Base-by-base conservation (phyloP, 2,113 vertebrate species). In the Phalacrocorax pelagicus region DNA sequence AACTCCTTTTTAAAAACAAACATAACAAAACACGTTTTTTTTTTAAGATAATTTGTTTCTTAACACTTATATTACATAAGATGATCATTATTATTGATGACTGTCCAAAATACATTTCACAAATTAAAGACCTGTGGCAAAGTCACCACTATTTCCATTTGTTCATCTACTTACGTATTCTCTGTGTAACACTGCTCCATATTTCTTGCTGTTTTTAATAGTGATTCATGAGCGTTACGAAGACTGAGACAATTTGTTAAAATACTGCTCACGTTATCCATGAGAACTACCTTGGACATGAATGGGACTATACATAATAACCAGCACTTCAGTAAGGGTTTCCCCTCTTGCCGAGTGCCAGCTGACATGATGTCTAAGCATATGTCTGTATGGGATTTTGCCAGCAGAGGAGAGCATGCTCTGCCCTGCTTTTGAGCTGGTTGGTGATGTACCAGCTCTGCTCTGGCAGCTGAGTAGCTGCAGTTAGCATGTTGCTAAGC, bases 301-400 rank as follows among this genome's bases (percentile, higher is more conserved):
- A 95, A 87, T 58, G 84, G 92, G 65, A 62, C 91, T 87, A 24
- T 51, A 4, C 46, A 84, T 51, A 92, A 92, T 38, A 73, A 46
- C 32, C 54, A 77, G 94, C 84, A 42, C 81, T 95, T 82, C 78
- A 95, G 89, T 21, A 52, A 66, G 95, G 61, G 65, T 75, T 94
- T 96, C 58, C 77, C 51, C 34, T 71, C 72, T 80, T 70, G 73
- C 67, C 1, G 10, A 36, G 83, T 40, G 86, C 92, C 96, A 96
- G 94, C 95, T 96, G 96, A 85, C 85, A 72, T 5, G 74, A 52
- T 92, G 96, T 85, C 66, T 61, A 3, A 96, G 85, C 96, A 93
- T 97, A 95, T 97, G 96, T 65, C 87, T 73, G 8, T 21, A 20
- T 91, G 94, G 81, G 96, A 77, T 72, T 81, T 36, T 97, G 96